Evolutionary conservation across 2,888 invertebrate species (phyloP), one percentile per base, ranked within the genome.

Genomic region (Lasioglossum figueresi): DNA sequence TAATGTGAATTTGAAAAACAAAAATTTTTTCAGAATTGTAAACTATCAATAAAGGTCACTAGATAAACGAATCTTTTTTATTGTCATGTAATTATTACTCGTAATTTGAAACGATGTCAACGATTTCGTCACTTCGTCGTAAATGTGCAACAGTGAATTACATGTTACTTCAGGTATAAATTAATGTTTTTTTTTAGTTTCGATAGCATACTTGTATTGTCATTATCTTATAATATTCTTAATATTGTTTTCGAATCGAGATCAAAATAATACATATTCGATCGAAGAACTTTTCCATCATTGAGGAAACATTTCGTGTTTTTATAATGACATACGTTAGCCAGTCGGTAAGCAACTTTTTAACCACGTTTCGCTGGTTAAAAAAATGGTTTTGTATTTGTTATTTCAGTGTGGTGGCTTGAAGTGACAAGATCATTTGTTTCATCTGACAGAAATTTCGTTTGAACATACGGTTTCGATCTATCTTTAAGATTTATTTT

Each of bases 81-180:
- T 43, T 37, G 37, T 43, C 27, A 31, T 66, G 31, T n/a, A 63
- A 34, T 75, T 73, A 77, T 76, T 79, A 45, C 27, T 66, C 16
- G 45, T 70, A 76, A 43, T 59, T 71, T 56, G 6, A 48, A 71
- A 76, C 27, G 43, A 59, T 76, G 40, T 52, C 37, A 56, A 40
- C 34, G 37, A 14, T 78, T 40, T 71, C 37, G 16, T 71, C 31
- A n/a, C 16, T 23, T 71, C 23, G 23, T 68, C 59, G 59, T 72
- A 80, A 85, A 80, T 85, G 72, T 80, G 31, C 43, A 80, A 79
- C 23, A 81, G 78, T 78, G 66, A 76, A 76, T 85, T 76, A 34
- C 80, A 70, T 56, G 72, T 72, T 66, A 27, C 76, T 76, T 59
- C 56, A 85, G 80, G 78, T 86, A 85, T 40, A 80, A 68, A 68